A percentile compares a stretch with the other conserved stretches of the same genome.
phyloP scores from a whole-genome alignment of 2,888 invertebrate genomes.

The Linyphia triangularis region DNA sequence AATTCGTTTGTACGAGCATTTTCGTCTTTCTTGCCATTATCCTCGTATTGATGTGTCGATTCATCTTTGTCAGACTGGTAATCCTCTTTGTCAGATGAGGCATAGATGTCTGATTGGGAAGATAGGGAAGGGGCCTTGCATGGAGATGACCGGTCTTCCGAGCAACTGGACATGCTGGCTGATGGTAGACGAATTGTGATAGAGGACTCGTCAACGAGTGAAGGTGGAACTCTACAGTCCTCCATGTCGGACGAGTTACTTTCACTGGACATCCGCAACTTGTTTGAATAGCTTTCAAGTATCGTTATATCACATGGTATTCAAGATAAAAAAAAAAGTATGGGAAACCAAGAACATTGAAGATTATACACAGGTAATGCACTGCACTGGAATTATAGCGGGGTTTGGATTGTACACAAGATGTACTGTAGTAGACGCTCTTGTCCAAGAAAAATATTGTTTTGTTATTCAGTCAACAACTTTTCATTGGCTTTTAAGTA shows the following conservation, averaged over 20 bases:
- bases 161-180: slow-evolving; percentile 21
- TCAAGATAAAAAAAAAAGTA: too few relatives aligned
- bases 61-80: slow-evolving; percentile 2
- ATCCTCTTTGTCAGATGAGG: slow-evolving; percentile 51
- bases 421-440: too few relatives aligned
- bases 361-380: too few relatives aligned
- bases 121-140: slow-evolving; percentile 34
- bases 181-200: not conserved
- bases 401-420: too few relatives aligned
- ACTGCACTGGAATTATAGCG: too few relatives aligned
- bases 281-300: too few relatives aligned
- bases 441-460: too few relatives aligned
- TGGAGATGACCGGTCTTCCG: slow-evolving; percentile 41
- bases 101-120: slow-evolving; percentile 39
- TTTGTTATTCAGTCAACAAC: too few relatives aligned
- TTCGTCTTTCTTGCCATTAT: not conserved
- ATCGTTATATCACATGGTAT: too few relatives aligned
- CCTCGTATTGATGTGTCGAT: not conserved
- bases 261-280: not conserved
- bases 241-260: not conserved
- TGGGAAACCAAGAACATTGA: too few relatives aligned
- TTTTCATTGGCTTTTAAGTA: too few relatives aligned
- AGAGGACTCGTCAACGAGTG: not conserved
- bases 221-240: slow-evolving; percentile 8
- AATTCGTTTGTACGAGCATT: not conserved